A percentile compares a stretch with the other conserved stretches of the same genome.
These are phyloP conservation scores for Prunella fulvescens DNA, from an alignment of 2,113 vertebrate genomes.

Conservation along the genomic window DNA sequence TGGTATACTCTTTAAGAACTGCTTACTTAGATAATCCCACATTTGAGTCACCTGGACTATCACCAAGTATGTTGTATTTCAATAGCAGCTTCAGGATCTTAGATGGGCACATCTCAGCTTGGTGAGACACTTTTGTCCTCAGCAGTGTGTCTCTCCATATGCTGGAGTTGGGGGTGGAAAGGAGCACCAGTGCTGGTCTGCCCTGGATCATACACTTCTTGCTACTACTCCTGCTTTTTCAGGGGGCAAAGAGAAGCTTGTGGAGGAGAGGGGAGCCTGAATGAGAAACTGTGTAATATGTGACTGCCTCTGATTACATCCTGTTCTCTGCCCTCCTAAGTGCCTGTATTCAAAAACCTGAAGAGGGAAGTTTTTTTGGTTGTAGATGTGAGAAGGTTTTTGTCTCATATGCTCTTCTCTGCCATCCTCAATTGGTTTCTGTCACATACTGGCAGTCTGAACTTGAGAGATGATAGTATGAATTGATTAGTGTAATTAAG, in stretches of 20 bases:
- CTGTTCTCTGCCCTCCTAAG: neutral
- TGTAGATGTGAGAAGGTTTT: neutral
- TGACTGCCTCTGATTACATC: neutral
- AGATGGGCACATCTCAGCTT: neutral
- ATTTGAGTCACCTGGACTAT: neutral
- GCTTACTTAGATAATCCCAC: neutral
- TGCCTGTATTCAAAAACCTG: rapidly evolving
- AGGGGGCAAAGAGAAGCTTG: neutral
- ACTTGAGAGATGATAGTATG: neutral
- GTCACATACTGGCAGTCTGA: neutral
- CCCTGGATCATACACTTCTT: neutral
- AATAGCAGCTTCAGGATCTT: neutral
- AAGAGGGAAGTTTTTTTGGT: neutral
- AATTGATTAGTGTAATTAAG: neutral
- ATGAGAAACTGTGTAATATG: neutral
- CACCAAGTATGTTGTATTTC: neutral
- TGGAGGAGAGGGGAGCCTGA: neutral
- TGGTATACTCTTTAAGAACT: neutral
- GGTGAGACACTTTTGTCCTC: neutral
- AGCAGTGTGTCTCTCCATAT: rapidly evolving
- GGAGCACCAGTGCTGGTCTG: neutral
- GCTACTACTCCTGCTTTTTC: neutral
- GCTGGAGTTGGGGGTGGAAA: neutral
- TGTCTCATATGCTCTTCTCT: neutral
- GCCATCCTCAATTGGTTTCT: neutral